Evolutionary conservation across 1,140 invertebrate species (phyloP), one percentile per base, ranked within the genome.

Genomic region (Sycophaga agraensis): DNA sequence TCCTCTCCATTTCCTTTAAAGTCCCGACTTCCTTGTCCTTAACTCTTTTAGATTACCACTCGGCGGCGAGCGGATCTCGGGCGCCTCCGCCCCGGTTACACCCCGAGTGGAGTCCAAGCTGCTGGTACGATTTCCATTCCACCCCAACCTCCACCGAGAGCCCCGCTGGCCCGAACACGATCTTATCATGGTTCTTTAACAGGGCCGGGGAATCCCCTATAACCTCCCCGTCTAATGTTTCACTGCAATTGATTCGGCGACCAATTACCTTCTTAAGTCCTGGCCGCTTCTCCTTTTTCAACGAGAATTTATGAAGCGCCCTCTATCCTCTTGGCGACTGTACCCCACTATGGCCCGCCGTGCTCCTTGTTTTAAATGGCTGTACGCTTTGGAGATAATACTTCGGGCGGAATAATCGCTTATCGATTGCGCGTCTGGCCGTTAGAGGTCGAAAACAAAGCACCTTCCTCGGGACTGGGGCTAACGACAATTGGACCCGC

Each of bases 41-140:
- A 65, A 63, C 60, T 63, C 60, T 50, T 63, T 63, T 63, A 50
- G 51, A 63, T 63, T 63, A 50, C 60, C 43, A 61, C 51, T 54
- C 59, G n/a, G 48, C 49, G 28, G 31, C 22, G 34, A 49, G 31
- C 43, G 49, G 45, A 58, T 58, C 43, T 49, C 26, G 28, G 21
- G n/a, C 35, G 16, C 55, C 17, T 35, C 43, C 46, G 14, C 45
- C 34, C 31, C 35, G 34, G 28, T 37, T 46, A 48, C 28, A 46
- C n/a, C 12, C 51, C n/a, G 22, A 39, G n/a, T 49, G 45, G 43
- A 45, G 21, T 45, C 17, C 34, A 12, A 7, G 8, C 21, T 14
- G 12, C 4, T 55, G 21, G 21, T 50, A 31, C 39, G 51, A 61
- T 61, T 61, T 61, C 51, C 51, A 61, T 61, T 55, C 31, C 21